Conservation (phyloP, 2,888 invertebrate genomes). For the Amiota minor region DNA sequence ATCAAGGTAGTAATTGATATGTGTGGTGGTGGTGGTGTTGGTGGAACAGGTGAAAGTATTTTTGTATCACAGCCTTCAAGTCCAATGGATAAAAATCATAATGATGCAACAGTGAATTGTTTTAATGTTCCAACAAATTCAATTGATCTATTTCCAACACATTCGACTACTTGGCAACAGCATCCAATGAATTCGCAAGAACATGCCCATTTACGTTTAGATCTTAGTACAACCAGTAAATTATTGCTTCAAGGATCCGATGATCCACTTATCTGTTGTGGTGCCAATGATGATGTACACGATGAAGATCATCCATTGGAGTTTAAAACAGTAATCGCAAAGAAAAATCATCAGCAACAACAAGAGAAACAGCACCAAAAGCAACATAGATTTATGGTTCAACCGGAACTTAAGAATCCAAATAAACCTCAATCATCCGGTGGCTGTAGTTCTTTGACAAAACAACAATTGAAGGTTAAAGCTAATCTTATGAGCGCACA, state of each 20-base stretch:
- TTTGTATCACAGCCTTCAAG: neutral
- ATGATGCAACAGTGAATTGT: slow-evolving; percentile 29
- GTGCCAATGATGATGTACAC: slow-evolving; percentile 64
- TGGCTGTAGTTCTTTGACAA: slow-evolving; percentile 61
- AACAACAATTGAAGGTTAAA: slow-evolving; percentile 67
- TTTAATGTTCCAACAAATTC: slow-evolving; percentile 15
- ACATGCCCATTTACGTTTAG: slow-evolving; percentile 45
- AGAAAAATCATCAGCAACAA: slow-evolving; percentile 24
- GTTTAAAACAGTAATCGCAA: slow-evolving; percentile 58
- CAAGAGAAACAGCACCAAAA: slow-evolving; percentile 20
- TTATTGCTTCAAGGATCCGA: slow-evolving; percentile 71
- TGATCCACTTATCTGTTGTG: slow-evolving; percentile 73
- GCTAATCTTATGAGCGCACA: slow-evolving; percentile 65
- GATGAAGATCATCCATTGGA: slow-evolving; percentile 69
- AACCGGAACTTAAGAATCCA: neutral
- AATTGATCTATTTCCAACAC: slow-evolving; percentile 48
- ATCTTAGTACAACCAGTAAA: slow-evolving; percentile 55
- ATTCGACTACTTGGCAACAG: slow-evolving; percentile 49
- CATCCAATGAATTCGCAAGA: slow-evolving; percentile 53
- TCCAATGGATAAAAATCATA: slow-evolving; percentile 39
- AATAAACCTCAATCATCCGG: slow-evolving; percentile 43
- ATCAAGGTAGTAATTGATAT: slow-evolving; percentile 53
- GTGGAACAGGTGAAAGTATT: neutral
- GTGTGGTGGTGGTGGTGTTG: slow-evolving; percentile 27
- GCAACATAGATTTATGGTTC: neutral